Evolutionary conservation across 2,797 vertebrate species (phyloP).

Genomic region (Synaphobranchus kaupii): DNA sequence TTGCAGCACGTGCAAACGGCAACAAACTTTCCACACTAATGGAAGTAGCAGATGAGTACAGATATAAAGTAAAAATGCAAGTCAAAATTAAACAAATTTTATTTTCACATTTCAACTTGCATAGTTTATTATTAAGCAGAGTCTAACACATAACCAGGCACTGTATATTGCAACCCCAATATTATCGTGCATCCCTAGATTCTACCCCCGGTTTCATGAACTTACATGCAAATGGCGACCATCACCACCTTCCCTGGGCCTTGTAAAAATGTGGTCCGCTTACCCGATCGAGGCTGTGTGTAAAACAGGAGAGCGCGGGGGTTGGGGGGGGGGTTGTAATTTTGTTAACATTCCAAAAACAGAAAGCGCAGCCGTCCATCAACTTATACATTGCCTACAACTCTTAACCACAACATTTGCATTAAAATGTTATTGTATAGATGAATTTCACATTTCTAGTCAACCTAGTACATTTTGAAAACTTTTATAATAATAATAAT

Average conservation of each 20-base stretch:
- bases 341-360: neutral
- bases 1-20: too few species aligned
- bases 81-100: too few species aligned
- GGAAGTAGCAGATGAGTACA: too few species aligned
- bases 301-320: slow-evolving; percentile 40
- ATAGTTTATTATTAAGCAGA: too few species aligned
- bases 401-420: neutral
- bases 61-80: too few species aligned
- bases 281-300: slow-evolving; percentile 86
- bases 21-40: too few species aligned
- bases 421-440: neutral
- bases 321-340: neutral
- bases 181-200: neutral
- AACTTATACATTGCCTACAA: neutral
- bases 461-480: neutral
- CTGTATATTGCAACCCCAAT: neutral
- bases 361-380: neutral
- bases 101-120: too few species aligned
- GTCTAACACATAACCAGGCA: too few species aligned
- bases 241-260: slow-evolving; percentile 97
- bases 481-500: slow-evolving; percentile 19
- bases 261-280: slow-evolving; percentile 83
- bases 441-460: neutral
- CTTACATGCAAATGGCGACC: slow-evolving; percentile 99
- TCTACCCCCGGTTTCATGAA: slow-evolving; percentile 38